These are phyloP conservation scores for Linurgus olivaceus DNA, from an alignment of 2,797 vertebrate genomes.

Conservation along the genomic window DNA sequence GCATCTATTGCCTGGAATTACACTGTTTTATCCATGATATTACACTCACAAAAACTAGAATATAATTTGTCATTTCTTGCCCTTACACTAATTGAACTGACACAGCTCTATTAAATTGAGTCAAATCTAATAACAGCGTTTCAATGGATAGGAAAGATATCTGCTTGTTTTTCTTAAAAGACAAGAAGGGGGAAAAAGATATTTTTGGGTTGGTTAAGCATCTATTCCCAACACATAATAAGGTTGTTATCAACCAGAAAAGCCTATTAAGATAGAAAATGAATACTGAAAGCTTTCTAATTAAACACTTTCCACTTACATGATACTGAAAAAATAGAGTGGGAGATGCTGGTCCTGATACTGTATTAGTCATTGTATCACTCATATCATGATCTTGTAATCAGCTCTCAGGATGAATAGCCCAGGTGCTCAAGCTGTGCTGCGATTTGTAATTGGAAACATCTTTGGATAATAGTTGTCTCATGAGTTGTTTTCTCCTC, in stretches of 20 bases:
- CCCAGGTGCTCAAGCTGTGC: conserved; percentile 41
- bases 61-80: conserved; percentile 7
- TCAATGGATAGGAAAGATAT: not conserved
- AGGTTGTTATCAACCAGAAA: conserved; percentile 71
- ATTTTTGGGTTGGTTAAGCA: conserved; percentile 58
- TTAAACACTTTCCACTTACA: conserved; percentile 73
- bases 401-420: conserved; percentile 60
- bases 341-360: conserved; percentile 44
- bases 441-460: conserved; percentile 66
- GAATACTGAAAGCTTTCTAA: conserved; percentile 74
- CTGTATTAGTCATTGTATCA: conserved; percentile 62
- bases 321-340: conserved; percentile 58
- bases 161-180: conserved; percentile 54
- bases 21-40: not conserved
- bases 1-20: not conserved
- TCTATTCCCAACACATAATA: conserved; percentile 70
- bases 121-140: not conserved
- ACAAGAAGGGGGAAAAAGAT: not conserved
- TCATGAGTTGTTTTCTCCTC: conserved; percentile 45
- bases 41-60: not conserved
- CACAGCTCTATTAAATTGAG: conserved; percentile 32
- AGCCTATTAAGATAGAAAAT: conserved; percentile 74
- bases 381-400: conserved; percentile 63
- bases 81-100: conserved; percentile 23
- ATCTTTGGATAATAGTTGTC: conserved; percentile 54